A percentile compares a stretch with the other conserved stretches of the same genome.
Evolutionary conservation across 2,797 vertebrate species (phyloP).

Genomic region (Trichosurus vulpecula): DNA sequence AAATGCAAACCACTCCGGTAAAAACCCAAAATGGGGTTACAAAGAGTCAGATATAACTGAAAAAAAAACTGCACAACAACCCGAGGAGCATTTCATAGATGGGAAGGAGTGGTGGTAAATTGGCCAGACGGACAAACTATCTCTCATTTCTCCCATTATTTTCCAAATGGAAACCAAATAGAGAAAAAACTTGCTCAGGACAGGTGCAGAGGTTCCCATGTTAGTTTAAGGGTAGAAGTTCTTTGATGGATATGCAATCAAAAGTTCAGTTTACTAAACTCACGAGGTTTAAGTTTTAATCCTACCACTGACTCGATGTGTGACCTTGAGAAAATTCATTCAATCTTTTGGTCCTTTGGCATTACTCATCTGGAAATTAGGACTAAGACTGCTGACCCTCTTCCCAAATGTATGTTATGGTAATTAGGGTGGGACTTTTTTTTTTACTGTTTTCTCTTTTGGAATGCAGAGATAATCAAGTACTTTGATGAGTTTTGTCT

Average conservation of each 20-base stretch:
- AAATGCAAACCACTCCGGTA: neutral
- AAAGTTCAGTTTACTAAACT: neutral
- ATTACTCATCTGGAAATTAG: neutral
- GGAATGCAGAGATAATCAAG: too few relatives aligned
- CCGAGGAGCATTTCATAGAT: slow-evolving; percentile 19
- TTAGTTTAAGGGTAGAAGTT: slow-evolving; percentile 1
- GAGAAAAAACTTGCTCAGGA: slow-evolving; percentile 3
- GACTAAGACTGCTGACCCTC: neutral
- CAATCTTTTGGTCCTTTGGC: neutral
- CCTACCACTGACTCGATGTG: neutral
- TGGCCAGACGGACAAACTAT: neutral
- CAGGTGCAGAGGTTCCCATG: slow-evolving; percentile 22
- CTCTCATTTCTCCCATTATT: slow-evolving; percentile 33
- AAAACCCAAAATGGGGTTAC: neutral
- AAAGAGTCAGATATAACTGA: neutral
- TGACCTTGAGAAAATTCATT: neutral
- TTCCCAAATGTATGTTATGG: too few relatives aligned
- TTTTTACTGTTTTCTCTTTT: too few relatives aligned
- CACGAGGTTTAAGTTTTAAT: neutral
- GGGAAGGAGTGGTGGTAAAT: slow-evolving; percentile 2
- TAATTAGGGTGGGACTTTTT: too few relatives aligned
- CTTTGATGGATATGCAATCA: neutral
- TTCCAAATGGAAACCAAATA: neutral
- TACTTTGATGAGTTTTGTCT: too few relatives aligned
- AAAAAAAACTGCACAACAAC: neutral